These are phyloP conservation scores for Quadriops clusia DNA, from an alignment of 2,888 invertebrate genomes.

Conservation along the genomic window DNA sequence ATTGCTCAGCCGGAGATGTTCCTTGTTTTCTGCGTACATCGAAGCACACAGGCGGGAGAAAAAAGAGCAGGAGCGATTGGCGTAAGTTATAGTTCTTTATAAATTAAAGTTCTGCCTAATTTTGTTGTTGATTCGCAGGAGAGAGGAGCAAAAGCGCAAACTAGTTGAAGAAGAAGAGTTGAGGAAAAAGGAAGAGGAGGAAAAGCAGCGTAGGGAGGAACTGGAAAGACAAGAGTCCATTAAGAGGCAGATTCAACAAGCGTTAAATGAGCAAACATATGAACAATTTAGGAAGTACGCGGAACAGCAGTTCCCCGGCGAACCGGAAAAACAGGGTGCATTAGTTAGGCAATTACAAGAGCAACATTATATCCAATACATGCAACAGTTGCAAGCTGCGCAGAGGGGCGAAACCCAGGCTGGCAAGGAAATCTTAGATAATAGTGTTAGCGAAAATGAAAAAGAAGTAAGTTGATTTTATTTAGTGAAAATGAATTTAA, in stretches of 20 bases:
- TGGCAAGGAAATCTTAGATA: conserved; percentile 15
- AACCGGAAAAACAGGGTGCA: conserved; percentile 83
- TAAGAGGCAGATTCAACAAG: conserved; percentile 84
- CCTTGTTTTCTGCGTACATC: conserved; percentile 80
- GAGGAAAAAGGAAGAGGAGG: conserved; percentile 49
- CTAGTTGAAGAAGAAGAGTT: conserved; percentile 47
- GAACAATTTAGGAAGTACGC: conserved; percentile 82
- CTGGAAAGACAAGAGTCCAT: conserved; percentile 50
- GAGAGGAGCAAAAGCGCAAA: conserved; percentile 45
- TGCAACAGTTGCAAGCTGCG: conserved; percentile 73
- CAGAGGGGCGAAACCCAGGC: conserved; percentile 25
- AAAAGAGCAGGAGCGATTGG: conserved; percentile 60
- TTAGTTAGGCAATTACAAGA: conserved; percentile 92
- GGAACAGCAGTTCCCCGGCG: conserved; percentile 81
- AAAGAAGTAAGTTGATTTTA: conserved; percentile 3
- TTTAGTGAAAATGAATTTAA: conserved; percentile 5
- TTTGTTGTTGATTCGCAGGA: conserved; percentile 23
- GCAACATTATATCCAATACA: conserved; percentile 97
- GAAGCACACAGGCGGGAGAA: conserved; percentile 84
- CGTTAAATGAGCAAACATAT: conserved; percentile 89
- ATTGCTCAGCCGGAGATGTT: conserved; percentile 73
- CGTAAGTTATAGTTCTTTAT: conserved; percentile 32
- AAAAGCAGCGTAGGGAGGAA: conserved; percentile 50
- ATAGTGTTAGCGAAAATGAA: conserved; percentile 3
- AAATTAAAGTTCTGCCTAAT: conserved; percentile 3